Evolutionary conservation across 2,113 vertebrate genomes (phyloP), one percentile per base, ranked within the genome.

Genomic region (Shinisaurus crocodilurus): DNA sequence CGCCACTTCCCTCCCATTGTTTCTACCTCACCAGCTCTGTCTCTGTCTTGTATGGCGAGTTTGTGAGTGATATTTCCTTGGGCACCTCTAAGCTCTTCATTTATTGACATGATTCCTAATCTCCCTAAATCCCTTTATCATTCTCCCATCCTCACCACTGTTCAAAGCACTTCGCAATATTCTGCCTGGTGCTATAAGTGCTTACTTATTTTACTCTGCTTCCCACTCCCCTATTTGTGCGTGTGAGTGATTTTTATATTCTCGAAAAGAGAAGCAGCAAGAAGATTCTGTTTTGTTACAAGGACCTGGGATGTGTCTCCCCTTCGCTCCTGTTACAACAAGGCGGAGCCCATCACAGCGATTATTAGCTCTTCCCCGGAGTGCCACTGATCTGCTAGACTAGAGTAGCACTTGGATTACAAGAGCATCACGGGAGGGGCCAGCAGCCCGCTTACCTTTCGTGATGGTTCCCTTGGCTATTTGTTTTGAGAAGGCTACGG

Each of bases 41-140:
- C 34, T 72, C 69, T 10, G 29, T 60, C 54, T 29, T 18, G 20
- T 34, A 32, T n/a, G 72, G 6, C 12, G 29, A 85, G 45, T 85
- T 63, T 9, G 20, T 25, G 32, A 45, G 1, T 7, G 9, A 43
- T 32, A 3, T 85, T 69, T 69, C 83, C 9, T 72, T n/a, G 67
- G 84, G 29, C 43, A 45, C 29, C 65, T 48, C 6, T 29, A 40
- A 74, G 65, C 43, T n/a, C 43, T 40, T 72, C 37, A 27, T 72
- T 87, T 76, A 60, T 76, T 77, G 72, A 60, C 54, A 63, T 87
- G 1, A 63, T 77, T 57, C 34, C 70, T 86, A 74, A 86, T 87
- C 85, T 57, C 54, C 37, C 20, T 32, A 77, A 87, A 86, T 87
- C 54, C 54, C 3, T 76, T 29, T 87, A 43, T 60, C 54, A 43